Evolutionary conservation across 1,140 invertebrate species (phyloP), one percentile per base, ranked within the genome.

Genomic region (Akabosia matsudoensis): DNA sequence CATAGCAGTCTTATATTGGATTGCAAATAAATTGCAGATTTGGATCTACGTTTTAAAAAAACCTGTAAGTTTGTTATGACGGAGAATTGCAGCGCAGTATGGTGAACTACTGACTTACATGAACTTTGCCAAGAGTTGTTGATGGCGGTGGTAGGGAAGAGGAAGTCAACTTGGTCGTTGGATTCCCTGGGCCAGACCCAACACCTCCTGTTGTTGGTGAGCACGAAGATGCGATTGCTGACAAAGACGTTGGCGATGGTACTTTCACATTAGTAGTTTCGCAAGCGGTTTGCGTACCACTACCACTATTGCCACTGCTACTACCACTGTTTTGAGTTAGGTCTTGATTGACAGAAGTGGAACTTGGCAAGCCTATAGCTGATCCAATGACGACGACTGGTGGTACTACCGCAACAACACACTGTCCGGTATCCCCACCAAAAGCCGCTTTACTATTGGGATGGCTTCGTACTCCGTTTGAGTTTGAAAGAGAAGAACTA

Each of bases 261-360:
- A 18, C 70, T 51, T 22, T 4, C 45, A 34, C 70, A 72, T 72
- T 45, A 3, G 1, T 45, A 13, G 34, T 72, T 72, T 22, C 70
- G 30, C 70, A 37, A 45, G 7, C 18, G 2, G 24, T 28, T 30
- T 13, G 7, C 70, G 22, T 72, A 72, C 7, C 18, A 4, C 37
- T 14, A 51, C 10, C 4, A 72, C 67, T 70, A 70, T 70, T 31
- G 24, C 70, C 34, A 22, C 1, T 45, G 16, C 33, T 10, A 72
- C 33, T n/a, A n/a, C n/a, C n/a, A n/a, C n/a, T n/a, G n/a, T n/a
- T 72, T 51, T 72, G 70, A 37, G 70, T 22, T 37, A 67, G 61
- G 61, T 67, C 61, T 67, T 67, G 61, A 67, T 67, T 67, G 61
- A 67, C 61, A 67, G 7, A 67, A 67, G 24, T 67, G 61, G 61